Base-by-base conservation (phyloP, 2,888 invertebrate species). In the Drosophila leonis region DNA sequence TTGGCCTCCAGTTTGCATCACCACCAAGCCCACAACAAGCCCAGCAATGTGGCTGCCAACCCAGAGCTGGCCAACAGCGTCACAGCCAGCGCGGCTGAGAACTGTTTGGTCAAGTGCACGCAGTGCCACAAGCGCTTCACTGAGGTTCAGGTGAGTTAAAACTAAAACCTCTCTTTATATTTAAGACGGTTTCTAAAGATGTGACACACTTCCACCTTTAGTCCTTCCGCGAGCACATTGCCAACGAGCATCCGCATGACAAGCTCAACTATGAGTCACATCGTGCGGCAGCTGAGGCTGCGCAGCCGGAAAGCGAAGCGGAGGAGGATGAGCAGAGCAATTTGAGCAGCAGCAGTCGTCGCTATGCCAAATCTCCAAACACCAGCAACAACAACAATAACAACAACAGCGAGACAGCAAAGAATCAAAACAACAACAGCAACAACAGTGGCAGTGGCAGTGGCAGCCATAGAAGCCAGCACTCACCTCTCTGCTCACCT, bases 211-310 rank as follows among this genome's bases (percentile, higher is more conserved):
- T 29, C 10, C 1, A 2, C 15, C 46, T 51, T 1, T 59, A 93
- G 91, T 92, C 93, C 10, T 91, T 94, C 52, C 93, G 93, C 70
- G 94, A 93, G 75, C 94, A 94, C 83, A 91, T 94, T 72, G 93
- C 93, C 78, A 84, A 83, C 37, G 92, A 92, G 67, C 94, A 94
- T 90, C 91, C 92, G 65, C 91, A 92, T 37, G 92, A 93, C 60
- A 92, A 92, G 72, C 83, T 91, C 61, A 91, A 91, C 70, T 91
- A 87, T 60, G 91, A 92, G 71, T 74, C 86, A 20, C 80, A 67
- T 59, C 83, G 65, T 31, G 72, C 55, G 2, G 54, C 66, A 2
- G 61, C 71, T 27, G 76, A 70, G 20, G 82, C 84, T 20, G 74
- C 72, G 52, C 90, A 91, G 70, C 80, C 81, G 27, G 80, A 78